Base-by-base conservation (phyloP, 53 echinoderm and acorn worm genomes). In the Holothuria scabra region DNA sequence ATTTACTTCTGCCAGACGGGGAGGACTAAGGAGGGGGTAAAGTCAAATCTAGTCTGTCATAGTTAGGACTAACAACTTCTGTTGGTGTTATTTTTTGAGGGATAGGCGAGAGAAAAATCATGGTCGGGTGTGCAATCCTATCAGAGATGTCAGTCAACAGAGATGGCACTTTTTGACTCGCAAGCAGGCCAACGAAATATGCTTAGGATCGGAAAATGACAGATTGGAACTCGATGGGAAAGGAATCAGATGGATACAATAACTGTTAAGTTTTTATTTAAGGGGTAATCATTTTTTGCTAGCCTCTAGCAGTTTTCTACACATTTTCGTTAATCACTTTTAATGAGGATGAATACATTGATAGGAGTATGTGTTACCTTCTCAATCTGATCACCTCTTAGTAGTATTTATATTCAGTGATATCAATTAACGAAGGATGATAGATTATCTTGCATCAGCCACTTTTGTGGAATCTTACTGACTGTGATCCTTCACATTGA, bases 11-110 rank as follows among this genome's bases (percentile, higher is more conserved):
- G 65, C 65, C 82, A 81, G 65, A 56, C 56, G 33, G 56, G 78
- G 78, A 78, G 78, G 78, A 56, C 56, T 78, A 31, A 78, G 78
- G 78, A 78, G 78, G 78, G n/a, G 78, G 58, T 78, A 76, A 52
- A 56, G 56, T n/a, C 23, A 58, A 78, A 58, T 57, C 57, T 56
- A 58, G 78, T 78, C 78, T 56, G 58, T 78, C 78, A 78, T 78
- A 78, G 49, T 78, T 49, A 78, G 78, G 56, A 59, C 48, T 32
- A 31, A 78, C 78, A 78, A 58, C 56, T 57, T 78, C 56, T 55
- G 32, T 34, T 78, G 78, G 78, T 78, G 78, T 78, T 52, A 29
- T 32, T 29, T 30, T 78, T 78, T 14, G 78, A 78, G 78, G 78
- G 78, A 78, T 57, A 5, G 28, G 78, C 29, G 78, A 24, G 58